Evolutionary conservation across 2,113 vertebrate genomes (phyloP), one percentile per base, ranked within the genome.

Genomic region (Sakesphorus luctuosus): DNA sequence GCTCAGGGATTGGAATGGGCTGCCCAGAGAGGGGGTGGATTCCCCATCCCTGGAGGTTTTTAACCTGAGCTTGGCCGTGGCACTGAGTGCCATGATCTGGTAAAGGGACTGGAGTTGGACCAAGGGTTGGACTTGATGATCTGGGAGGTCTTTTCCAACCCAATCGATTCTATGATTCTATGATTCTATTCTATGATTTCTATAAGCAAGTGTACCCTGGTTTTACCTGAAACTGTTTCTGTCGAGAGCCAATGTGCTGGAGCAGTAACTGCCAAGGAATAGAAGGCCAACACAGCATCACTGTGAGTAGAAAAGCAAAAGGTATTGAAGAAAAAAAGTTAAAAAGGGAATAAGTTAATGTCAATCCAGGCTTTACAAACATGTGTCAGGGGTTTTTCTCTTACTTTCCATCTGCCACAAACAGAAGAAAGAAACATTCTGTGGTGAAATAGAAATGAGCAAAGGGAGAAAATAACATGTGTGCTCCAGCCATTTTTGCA

Each of bases 381-480:
- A 59, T 3, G 10, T 73, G 88, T 65, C 74, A 76, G 66, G 71
- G 31, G 40, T 23, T 85, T 44, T 80, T 69, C 67, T 61, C n/a
- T 62, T 49, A 25, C 61, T 88, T 73, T 80, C 55, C 66, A n/a
- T 92, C 76, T 95, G 73, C 68, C 55, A 61, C 23, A 44, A 78
- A 44, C 29, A 90, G 55, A 79, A 86, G 53, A 76, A 94, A 81
- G 61, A 81, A 89, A 55, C 33, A 19, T 69, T 44, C 23, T 55
- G 44, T 3, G 2, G 24, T 19, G 43, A 76, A 84, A 93, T 52
- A 63, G 67, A 96, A 96, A 89, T 63, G 71, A 96, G 91, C 78
- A 92, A 83, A 71, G 36, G n/a, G 74, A 67, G 62, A 85, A 91
- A 89, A 94, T 19, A 63, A 36, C 24, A 53, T 50, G 66, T 84